Evolutionary conservation across 1,140 invertebrate genomes (phyloP).

Genomic region (Palaemon carinicauda): DNA sequence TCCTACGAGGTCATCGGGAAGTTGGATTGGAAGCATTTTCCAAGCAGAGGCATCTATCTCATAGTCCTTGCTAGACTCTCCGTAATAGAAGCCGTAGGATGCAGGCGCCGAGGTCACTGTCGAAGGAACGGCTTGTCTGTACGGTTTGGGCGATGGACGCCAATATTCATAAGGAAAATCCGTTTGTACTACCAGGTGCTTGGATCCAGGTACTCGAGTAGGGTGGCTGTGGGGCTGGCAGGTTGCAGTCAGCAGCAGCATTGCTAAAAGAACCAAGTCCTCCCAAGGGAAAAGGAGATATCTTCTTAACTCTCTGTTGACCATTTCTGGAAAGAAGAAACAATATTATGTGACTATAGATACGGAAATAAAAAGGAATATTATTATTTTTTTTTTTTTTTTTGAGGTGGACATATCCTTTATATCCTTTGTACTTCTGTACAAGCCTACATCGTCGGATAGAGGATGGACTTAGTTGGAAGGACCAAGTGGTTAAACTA

Average conservation of each 20-base stretch:
- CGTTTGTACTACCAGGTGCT: not conserved
- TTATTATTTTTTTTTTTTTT: too few relatives aligned
- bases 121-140: not conserved
- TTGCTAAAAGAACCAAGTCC: not conserved
- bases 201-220: constrained; percentile 14
- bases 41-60: not conserved
- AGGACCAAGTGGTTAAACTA: too few relatives aligned
- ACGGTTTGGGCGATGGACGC: not conserved
- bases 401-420: too few relatives aligned
- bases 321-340: too few relatives aligned
- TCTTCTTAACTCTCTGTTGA: not conserved
- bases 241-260: not conserved
- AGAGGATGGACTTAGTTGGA: too few relatives aligned
- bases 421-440: too few relatives aligned
- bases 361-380: too few relatives aligned
- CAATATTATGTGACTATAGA: too few relatives aligned
- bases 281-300: not conserved
- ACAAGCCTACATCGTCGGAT: too few relatives aligned
- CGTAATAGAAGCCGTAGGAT: constrained; percentile 25
- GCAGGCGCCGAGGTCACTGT: not conserved
- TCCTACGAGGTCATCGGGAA: constrained; percentile 32
- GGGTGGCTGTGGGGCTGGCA: not conserved
- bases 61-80: not conserved
- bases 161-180: constrained; percentile 40
- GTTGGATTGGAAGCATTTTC: constrained; percentile 34